These are phyloP conservation scores for Eleginops maclovinus DNA, from an alignment of 2,113 vertebrate genomes.

Conservation along the genomic window DNA sequence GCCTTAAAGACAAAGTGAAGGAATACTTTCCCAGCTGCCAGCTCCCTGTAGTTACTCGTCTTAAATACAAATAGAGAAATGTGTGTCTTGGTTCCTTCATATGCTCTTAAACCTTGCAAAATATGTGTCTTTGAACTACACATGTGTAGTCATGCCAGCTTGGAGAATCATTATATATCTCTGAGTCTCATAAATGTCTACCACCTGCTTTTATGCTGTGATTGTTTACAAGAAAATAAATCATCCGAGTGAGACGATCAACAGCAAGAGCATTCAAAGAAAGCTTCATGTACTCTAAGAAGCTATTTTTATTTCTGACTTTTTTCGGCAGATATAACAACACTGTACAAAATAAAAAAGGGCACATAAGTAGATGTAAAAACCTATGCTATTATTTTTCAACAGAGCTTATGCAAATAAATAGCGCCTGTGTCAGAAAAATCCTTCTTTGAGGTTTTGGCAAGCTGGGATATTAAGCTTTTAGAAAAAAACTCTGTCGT, in stretches of 20 bases:
- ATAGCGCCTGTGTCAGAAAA: conserved; percentile 7
- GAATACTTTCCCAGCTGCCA: not conserved
- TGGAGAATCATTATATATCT: too few relatives aligned
- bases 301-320: not conserved
- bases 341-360: not conserved
- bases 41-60: not conserved
- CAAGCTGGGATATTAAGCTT: conserved; percentile 18
- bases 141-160: not conserved
- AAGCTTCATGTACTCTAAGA: not conserved
- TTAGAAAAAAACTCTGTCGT: conserved; percentile 11
- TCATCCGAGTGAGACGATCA: not conserved
- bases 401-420: conserved; percentile 23
- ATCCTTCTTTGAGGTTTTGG: not conserved
- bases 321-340: not conserved
- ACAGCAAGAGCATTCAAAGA: not conserved
- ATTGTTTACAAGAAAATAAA: not conserved
- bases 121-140: not conserved
- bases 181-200: not conserved
- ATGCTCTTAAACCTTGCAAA: not conserved
- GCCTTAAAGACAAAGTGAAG: not conserved
- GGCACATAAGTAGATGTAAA: not conserved
- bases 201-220: not conserved
- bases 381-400: not conserved
- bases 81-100: not conserved
- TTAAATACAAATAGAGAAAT: not conserved